Base-by-base conservation (phyloP, 2,888 invertebrate genomes). In the Octodonta nipae region DNA sequence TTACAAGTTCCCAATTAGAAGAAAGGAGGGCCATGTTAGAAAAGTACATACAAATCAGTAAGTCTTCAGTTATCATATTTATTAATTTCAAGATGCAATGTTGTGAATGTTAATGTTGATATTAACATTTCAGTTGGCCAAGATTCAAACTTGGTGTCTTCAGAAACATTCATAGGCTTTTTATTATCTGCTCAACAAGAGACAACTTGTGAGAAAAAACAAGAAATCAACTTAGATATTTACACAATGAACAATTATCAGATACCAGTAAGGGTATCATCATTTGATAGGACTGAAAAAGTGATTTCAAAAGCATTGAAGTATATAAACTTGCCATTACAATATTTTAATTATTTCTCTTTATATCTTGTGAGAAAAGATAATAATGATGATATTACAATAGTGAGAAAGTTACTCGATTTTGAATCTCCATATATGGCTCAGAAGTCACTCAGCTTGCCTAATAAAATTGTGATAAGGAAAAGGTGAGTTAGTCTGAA, bases 371-470 rank as follows among this genome's bases (percentile, higher is more conserved):
- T 89, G 49, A 77, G 78, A 45, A 80, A 81, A 63, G 75, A 76
- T 55, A 78, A 78, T 22, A 75, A 74, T 49, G 71, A 76, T 51
- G 74, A 75, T 26, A 66, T 75, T 52, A 67, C 73, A 66, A 77
- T 91, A 50, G 66, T 92, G 40, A 75, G 93, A 46, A 87, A 86
- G 59, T 66, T 98, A 42, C 87, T 93, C 65, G 86, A 95, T 61
- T 96, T 92, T 68, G 96, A 98, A 70, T 88, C 92, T 44, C 95
- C 96, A 1, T 87, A 82, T 64, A 83, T 95, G 64, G 89, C 93
- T 32, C 78, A 86, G 46, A 82, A 82, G 56, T 76, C 79, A 59
- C 73, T 82, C 36, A 75, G 76, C 40, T 78, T 76, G 42, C 75
- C 77, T 56, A 79, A 61, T 43, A 57, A 78, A 65, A 76, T 95